Evolutionary conservation across 2,797 vertebrate genomes (phyloP).

Genomic region (Echeneis naucrates): DNA sequence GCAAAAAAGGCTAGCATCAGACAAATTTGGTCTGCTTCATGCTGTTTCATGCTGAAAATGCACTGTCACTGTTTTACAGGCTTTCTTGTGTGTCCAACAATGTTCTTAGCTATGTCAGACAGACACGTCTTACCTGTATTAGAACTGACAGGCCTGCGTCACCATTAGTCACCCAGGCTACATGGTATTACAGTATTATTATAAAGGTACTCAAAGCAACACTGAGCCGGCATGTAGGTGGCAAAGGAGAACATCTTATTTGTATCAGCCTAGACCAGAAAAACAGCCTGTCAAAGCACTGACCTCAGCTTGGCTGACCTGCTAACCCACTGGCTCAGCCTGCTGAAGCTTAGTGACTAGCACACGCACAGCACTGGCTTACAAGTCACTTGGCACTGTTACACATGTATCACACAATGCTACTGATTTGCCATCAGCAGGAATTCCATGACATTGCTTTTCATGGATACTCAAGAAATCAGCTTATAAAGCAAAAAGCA

Average conservation of each 20-base stretch:
- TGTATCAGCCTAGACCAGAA: constrained; percentile 36
- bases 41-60: constrained; percentile 16
- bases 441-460: constrained; percentile 26
- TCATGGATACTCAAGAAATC: constrained; percentile 5
- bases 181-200: constrained; percentile 43
- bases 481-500: constrained; percentile 8
- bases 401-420: constrained; percentile 33
- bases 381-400: constrained; percentile 41
- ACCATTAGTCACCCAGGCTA: constrained; percentile 43
- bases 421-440: constrained; percentile 29
- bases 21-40: constrained; percentile 11
- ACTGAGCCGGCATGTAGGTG: constrained; percentile 23
- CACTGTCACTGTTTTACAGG: constrained; percentile 38
- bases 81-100: constrained; percentile 41
- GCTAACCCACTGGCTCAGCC: constrained; percentile 71
- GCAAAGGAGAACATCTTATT: constrained; percentile 37
- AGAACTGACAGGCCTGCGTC: constrained; percentile 57
- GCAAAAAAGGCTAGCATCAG: neutral
- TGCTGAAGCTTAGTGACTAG: constrained; percentile 29
- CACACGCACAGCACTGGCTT: constrained; percentile 38
- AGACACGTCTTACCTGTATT: constrained; percentile 56
- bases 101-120: constrained; percentile 47
- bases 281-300: constrained; percentile 58
- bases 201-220: constrained; percentile 36
- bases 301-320: constrained; percentile 68